These are phyloP conservation scores for Mnemiopsis leidyi DNA, from an alignment of 37 sponge, comb jelly and placozoan species.

Conservation along the genomic window DNA sequence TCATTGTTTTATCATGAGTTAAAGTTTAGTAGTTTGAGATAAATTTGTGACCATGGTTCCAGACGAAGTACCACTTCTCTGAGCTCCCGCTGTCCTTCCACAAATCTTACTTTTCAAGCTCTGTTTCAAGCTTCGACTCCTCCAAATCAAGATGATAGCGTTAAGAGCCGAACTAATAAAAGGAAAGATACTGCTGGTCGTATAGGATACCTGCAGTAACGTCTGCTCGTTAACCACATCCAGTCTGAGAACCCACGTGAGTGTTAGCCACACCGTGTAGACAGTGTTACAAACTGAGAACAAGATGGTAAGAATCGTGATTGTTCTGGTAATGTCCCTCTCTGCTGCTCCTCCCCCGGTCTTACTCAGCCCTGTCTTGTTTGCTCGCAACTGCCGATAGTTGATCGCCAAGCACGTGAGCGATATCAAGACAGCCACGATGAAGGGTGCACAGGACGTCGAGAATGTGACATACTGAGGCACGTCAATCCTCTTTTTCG, in stretches of 20 bases:
- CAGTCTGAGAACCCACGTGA: not conserved
- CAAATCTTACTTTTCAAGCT: not conserved
- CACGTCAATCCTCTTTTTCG: not conserved
- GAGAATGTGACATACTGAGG: not conserved
- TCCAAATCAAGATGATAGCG: not conserved
- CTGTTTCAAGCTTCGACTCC: not conserved
- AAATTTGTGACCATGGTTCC: not conserved
- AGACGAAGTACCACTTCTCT: not conserved
- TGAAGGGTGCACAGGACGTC: slow-evolving; percentile 1
- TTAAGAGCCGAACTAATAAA: not conserved
- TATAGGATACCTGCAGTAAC: not conserved
- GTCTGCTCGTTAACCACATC: not conserved
- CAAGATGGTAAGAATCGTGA: not conserved
- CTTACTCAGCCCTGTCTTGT: not conserved
- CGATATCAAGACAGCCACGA: not conserved
- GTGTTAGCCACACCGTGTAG: not conserved
- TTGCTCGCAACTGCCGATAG: not conserved
- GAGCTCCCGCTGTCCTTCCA: not conserved
- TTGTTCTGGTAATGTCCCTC: not conserved
- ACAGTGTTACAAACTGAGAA: slow-evolving; percentile 11
- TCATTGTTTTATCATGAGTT: too few relatives aligned
- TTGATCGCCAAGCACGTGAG: not conserved
- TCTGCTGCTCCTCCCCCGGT: not conserved
- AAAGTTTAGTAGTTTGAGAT: not conserved
- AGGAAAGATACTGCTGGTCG: not conserved